Evolutionary conservation across 2,888 invertebrate genomes (phyloP), one percentile per base, ranked within the genome.

Genomic region (Caenorhabditis zanzibari): DNA sequence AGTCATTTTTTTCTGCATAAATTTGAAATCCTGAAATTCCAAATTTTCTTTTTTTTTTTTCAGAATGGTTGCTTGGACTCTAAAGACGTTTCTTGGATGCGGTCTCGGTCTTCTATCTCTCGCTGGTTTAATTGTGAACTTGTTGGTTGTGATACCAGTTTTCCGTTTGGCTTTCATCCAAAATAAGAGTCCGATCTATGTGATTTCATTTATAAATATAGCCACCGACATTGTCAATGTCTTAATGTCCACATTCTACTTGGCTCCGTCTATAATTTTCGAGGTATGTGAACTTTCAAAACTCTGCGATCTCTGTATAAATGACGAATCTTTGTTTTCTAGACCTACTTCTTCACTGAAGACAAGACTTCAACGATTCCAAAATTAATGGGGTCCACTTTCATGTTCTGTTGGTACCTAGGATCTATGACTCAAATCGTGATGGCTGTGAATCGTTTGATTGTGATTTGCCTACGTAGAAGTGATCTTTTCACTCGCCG

Each of bases 321-420:
- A 41, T 71, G 52, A 59, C 41, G 52, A 38, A 26, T 38, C 26
- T 14, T 32, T 2, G 47, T 56, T 56, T 19, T 52, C 16, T 44
- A 77, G 76, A 58, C 76, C 22, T 72, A 77, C 35, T 72, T 77
- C 44, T 73, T 82, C 64, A 59, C 72, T 10, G 68, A 72, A 9
- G 44, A 64, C 10, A 82, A 82, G 41, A 68, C 72, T 19, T 59
- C 35, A 26, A 49, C 64, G 12, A 68, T 82, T 38, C 82, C 80
- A 0, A 74, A 82, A 49, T 22, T 86, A 16, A 61, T 88, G 59
- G 85, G 84, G 0, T 84, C 82, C 10, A 75, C 77, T 0, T 88
- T 88, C 80, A 84, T 88, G 81, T 82, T 82, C 74, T 82, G 82
- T 64, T 88, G 88, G 88, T 88, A 88, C 58, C 68, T 84, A 58